Evolutionary conservation across 2,113 vertebrate species (phyloP).

Genomic region (Thomomys bottae): DNA sequence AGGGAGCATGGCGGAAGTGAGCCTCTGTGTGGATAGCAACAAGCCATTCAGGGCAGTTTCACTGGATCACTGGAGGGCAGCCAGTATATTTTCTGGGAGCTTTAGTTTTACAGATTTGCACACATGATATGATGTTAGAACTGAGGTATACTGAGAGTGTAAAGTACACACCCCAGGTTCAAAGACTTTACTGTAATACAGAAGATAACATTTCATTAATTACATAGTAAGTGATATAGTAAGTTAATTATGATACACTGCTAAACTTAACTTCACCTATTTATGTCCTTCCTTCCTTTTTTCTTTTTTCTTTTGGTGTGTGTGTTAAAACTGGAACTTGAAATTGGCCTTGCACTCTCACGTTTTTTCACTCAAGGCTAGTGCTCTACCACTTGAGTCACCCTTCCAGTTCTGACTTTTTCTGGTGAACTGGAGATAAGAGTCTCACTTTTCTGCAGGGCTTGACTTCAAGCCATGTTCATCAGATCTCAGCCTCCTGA

Average conservation of each 20-base stretch:
- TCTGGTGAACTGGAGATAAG: too few species aligned
- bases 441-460: too few species aligned
- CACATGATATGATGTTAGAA: neutral
- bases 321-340: too few species aligned
- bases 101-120: neutral
- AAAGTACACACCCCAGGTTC: neutral
- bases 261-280: conserved; percentile 16
- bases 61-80: neutral
- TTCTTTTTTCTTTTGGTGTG: neutral
- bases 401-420: neutral
- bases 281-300: neutral
- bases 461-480: neutral
- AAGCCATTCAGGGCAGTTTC: neutral
- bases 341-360: too few species aligned
- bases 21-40: neutral
- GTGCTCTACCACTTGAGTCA: too few species aligned
- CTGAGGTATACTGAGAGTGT: neutral
- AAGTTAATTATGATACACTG: neutral
- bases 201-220: neutral
- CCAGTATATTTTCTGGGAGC: neutral
- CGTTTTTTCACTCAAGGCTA: too few species aligned
- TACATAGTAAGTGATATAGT: neutral
- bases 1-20: neutral
- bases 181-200: neutral
- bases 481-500: neutral